phyloP scores from a whole-genome alignment of 2,797 vertebrate genomes.

The Hoplostethus atlanticus region DNA sequence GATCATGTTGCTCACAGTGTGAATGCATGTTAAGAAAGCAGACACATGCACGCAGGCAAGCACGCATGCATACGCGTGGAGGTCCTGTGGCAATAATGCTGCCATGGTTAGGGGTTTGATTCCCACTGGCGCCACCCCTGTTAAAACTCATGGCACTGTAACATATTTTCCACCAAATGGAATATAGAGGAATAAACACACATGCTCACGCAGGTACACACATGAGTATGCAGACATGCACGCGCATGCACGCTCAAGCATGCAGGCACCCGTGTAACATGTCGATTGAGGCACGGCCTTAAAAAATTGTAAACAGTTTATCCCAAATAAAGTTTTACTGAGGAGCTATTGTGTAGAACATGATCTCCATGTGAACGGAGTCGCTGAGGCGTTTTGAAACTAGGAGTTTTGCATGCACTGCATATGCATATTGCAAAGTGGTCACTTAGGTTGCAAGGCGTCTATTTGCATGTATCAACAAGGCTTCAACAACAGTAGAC shows the following conservation, averaged over 20 bases:
- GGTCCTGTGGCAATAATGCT: neutral
- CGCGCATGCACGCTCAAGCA: neutral
- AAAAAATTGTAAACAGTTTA: too few species aligned
- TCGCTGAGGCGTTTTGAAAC: too few species aligned
- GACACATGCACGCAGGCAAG: neutral
- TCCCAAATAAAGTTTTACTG: too few species aligned
- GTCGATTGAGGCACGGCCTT: too few species aligned
- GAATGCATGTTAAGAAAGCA: neutral
- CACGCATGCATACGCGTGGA: neutral
- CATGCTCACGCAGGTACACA: neutral
- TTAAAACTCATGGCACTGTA: too few species aligned
- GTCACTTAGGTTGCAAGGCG: neutral
- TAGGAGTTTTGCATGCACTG: too few species aligned
- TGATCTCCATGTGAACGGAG: too few species aligned
- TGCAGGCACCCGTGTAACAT: neutral
- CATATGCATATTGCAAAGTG: too few species aligned
- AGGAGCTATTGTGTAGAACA: too few species aligned
- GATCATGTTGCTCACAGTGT: neutral
- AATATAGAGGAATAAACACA: neutral
- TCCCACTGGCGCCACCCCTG: neutral
- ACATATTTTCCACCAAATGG: too few species aligned
- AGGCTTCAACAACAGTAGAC: too few species aligned
- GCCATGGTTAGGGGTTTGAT: neutral
- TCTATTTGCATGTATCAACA: neutral
- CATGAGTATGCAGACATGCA: neutral